phyloP scores from a whole-genome alignment of 2,888 invertebrate species.

The Lathronympha strigana region DNA sequence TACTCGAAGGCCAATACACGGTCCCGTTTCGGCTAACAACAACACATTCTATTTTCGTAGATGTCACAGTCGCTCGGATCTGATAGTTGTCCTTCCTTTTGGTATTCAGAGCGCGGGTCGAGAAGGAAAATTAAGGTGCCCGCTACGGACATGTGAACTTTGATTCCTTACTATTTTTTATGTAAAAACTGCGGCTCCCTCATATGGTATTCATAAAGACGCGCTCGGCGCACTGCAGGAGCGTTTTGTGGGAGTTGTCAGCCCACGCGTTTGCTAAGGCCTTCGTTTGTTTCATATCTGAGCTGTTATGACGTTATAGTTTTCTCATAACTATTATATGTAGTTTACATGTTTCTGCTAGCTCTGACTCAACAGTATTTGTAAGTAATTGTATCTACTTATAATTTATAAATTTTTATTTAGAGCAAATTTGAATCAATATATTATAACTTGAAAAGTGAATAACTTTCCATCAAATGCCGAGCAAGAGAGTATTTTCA shows the following conservation, averaged over 20 bases:
- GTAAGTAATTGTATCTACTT: too few relatives aligned
- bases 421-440: too few relatives aligned
- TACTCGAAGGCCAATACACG: too few relatives aligned
- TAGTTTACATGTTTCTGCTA: too few relatives aligned
- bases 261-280: conserved; percentile 41
- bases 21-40: too few relatives aligned
- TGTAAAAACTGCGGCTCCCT: conserved; percentile 67
- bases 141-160: conserved; percentile 74
- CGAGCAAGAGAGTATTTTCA: too few relatives aligned
- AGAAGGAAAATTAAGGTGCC: conserved; percentile 78
- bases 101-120: conserved; percentile 69
- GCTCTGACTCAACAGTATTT: too few relatives aligned
- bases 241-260: conserved; percentile 57
- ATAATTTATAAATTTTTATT: too few relatives aligned
- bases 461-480: too few relatives aligned
- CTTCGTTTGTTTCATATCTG: conserved; percentile 30
- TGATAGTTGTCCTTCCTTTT: conserved; percentile 68
- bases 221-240: conserved; percentile 58
- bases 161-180: conserved; percentile 75
- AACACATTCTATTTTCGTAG: conserved; percentile 33
- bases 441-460: too few relatives aligned
- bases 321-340: too few relatives aligned
- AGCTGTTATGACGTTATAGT: too few relatives aligned
- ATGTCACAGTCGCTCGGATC: conserved; percentile 59
- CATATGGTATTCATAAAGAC: conserved; percentile 76